Evolutionary conservation across 1,140 invertebrate species (phyloP).

Genomic region (Thaumatotibia leucotreta): DNA sequence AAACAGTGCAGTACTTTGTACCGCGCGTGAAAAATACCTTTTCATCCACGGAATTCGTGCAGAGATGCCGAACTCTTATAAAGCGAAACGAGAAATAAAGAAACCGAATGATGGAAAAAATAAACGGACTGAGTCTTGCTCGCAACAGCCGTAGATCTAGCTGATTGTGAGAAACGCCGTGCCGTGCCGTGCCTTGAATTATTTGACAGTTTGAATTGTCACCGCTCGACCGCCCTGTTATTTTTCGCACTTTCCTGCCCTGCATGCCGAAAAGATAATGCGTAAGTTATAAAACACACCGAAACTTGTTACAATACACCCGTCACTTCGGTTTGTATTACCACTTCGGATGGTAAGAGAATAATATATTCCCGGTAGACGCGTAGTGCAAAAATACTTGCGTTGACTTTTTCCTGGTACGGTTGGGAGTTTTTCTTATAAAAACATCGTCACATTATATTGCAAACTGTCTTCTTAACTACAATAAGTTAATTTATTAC

Average conservation of each 20-base stretch:
- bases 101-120: conserved; percentile 63
- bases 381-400: background rate
- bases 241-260: conserved; percentile 36
- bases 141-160: conserved; percentile 57
- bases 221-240: conserved; percentile 51
- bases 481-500: background rate
- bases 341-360: conserved; percentile 4
- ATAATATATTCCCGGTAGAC: conserved; percentile 15
- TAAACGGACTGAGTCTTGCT: conserved; percentile 41
- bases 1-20: conserved; percentile 30
- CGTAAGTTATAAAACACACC: conserved; percentile 44
- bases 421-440: background rate
- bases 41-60: conserved; percentile 67
- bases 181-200: conserved; percentile 61
- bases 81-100: conserved; percentile 61
- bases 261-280: conserved; percentile 36
- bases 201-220: conserved; percentile 71
- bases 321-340: background rate
- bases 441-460: background rate
- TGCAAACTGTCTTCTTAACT: background rate
- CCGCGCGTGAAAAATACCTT: conserved; percentile 63
- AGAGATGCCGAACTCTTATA: conserved; percentile 65
- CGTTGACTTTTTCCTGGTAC: background rate
- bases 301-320: conserved; percentile 25
- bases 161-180: conserved; percentile 68